Base-by-base conservation (phyloP, 2,888 invertebrate species). In the Cabera pusaria region DNA sequence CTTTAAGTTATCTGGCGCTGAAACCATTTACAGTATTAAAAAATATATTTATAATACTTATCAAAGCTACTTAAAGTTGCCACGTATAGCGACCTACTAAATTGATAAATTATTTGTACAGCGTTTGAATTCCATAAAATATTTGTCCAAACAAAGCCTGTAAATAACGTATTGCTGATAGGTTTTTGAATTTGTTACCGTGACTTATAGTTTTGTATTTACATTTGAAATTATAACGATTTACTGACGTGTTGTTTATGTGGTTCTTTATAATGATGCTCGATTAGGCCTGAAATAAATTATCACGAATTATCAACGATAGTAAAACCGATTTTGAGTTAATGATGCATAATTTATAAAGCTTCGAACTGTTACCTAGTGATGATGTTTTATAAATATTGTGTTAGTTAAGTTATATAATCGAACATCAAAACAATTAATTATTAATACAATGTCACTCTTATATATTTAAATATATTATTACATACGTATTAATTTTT, bases 21-120 rank as follows among this genome's bases (percentile, higher is more conserved):
- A n/a, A n/a, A n/a, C n/a, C n/a, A n/a, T n/a, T n/a, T n/a, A n/a
- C n/a, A n/a, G n/a, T n/a, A n/a, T n/a, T n/a, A n/a, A n/a, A n/a
- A n/a, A 8, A 6, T 23, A 9, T 6, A 12, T 8, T 21, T 8
- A 20, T 8, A 21, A 8, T 6, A 3, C n/a, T n/a, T 10, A 19
- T n/a, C 11, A 7, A 17, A 2, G 5, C 27, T 19, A 10, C 1
- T 1, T n/a, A 26, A 25, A 23, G 3, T 23, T 11, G 5, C 4
- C 10, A 10, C 11, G 9, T 23, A 11, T 6, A 11, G 1, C n/a
- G 4, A 1, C 12, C 49, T 45, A 52, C 51, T 56, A 61, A 71
- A 69, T 61, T 56, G 47, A 53, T 64, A 64, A 68, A 56, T 61
- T 38, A 64, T 64, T 46, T 25, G 28, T 34, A 28, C 28, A 29